These are phyloP conservation scores for Heliconius hewitsoni DNA, from an alignment of 1,140 invertebrate species.

Conservation along the genomic window DNA sequence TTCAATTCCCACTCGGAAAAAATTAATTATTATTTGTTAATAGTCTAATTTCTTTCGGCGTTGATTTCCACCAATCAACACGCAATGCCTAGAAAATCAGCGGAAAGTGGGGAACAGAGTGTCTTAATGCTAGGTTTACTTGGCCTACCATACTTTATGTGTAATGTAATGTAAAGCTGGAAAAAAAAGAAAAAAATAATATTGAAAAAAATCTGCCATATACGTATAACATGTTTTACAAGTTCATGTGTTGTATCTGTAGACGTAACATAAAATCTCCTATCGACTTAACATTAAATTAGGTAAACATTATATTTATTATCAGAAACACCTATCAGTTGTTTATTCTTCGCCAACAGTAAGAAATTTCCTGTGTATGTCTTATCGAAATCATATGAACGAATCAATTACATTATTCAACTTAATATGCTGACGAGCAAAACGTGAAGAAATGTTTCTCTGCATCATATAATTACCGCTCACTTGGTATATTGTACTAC, in stretches of 20 bases:
- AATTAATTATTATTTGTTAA: no score
- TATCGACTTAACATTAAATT: constrained; percentile 1
- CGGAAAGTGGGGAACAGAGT: no score
- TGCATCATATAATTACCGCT: constrained; percentile 24
- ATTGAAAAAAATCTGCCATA: no score
- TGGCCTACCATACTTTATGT: no score
- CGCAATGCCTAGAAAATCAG: no score
- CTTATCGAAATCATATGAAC: constrained; percentile 13
- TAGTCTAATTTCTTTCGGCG: no score
- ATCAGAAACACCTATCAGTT: background rate
- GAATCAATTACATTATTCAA: constrained; percentile 25
- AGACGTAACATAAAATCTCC: background rate
- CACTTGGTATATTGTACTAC: constrained; percentile 17
- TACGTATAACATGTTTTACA: background rate
- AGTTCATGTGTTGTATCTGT: background rate
- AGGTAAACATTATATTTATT: background rate
- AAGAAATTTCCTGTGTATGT: background rate
- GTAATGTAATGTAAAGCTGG: no score
- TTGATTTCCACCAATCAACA: no score
- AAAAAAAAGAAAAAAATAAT: no score
- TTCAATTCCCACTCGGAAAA: no score
- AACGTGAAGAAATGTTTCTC: constrained; percentile 51
- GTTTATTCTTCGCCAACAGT: background rate
- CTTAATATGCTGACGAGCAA: constrained; percentile 42
- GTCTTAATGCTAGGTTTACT: no score